phyloP scores from a whole-genome alignment of 1,140 invertebrate species.

The Papilio polyxenes region DNA sequence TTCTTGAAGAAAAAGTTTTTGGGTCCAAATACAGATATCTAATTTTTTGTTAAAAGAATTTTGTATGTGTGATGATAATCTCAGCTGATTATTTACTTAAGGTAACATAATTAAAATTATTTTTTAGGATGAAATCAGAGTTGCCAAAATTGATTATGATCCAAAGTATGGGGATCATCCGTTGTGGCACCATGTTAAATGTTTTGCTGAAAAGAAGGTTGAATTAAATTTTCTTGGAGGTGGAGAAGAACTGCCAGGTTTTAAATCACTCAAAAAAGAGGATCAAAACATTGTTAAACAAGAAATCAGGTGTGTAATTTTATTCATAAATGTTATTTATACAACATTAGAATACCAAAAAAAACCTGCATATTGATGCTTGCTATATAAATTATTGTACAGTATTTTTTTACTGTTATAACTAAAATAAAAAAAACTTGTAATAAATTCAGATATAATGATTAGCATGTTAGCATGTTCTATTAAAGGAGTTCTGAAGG shows the following conservation, averaged over 20 bases:
- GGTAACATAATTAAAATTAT: not conserved
- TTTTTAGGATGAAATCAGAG: constrained; percentile 87
- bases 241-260: constrained; percentile 88
- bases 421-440: no score
- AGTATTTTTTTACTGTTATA: no score
- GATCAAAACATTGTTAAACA: constrained; percentile 87
- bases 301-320: constrained; percentile 83
- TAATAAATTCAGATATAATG: no score
- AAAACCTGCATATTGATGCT: no score
- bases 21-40: not conserved
- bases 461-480: not conserved
- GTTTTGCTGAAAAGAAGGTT: constrained; percentile 90
- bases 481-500: constrained; percentile 80
- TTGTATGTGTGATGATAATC: not conserved
- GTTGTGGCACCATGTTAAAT: constrained; percentile 95
- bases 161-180: constrained; percentile 90
- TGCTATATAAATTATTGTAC: not conserved
- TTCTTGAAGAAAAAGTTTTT: not conserved
- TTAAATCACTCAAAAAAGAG: constrained; percentile 85
- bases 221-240: constrained; percentile 88
- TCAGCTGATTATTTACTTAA: not conserved
- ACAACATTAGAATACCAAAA: no score
- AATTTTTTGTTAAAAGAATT: not conserved
- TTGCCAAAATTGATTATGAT: constrained; percentile 94
- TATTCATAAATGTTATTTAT: not conserved